phyloP scores from a whole-genome alignment of 2,888 invertebrate species.

The Leuctra nigra region DNA sequence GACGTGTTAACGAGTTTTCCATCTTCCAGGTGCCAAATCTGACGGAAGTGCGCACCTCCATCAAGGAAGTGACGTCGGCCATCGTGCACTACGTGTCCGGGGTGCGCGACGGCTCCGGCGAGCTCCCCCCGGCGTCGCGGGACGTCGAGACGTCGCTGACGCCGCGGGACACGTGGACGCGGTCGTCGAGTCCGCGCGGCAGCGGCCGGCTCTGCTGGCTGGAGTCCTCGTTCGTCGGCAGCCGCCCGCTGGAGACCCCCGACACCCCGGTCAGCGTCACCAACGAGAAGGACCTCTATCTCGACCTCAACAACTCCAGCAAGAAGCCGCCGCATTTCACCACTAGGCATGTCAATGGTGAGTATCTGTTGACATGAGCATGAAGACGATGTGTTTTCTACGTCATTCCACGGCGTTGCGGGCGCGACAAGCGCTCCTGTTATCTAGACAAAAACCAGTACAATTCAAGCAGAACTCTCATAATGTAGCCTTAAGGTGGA shows the following conservation, averaged over 20 bases:
- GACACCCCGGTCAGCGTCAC: conserved; percentile 58
- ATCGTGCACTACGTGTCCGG: conserved; percentile 80
- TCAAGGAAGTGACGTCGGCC: conserved; percentile 88
- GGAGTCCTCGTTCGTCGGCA: conserved; percentile 86
- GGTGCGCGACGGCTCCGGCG: conserved; percentile 40
- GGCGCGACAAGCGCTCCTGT: too few species aligned
- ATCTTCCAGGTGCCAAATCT: conserved; percentile 42
- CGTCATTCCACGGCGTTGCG: too few species aligned
- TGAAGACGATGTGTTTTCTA: too few species aligned
- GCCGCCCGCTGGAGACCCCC: conserved; percentile 77
- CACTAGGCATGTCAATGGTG: conserved; percentile 29
- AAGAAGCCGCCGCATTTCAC: conserved; percentile 24
- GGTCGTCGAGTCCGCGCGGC: conserved; percentile 42
- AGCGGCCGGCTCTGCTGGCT: conserved; percentile 76
- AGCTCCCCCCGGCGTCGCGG: conserved; percentile 11
- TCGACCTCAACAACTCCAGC: conserved; percentile 31
- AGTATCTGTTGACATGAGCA: conserved; percentile 29
- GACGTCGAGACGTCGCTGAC: conserved; percentile 31
- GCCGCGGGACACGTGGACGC: conserved; percentile 35
- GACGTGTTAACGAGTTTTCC: too few species aligned
- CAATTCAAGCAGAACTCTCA: too few species aligned
- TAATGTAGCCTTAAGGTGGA: too few species aligned
- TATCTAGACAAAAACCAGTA: too few species aligned
- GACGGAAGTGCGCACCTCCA: conserved; percentile 70
- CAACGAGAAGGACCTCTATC: conserved; percentile 30